phyloP scores from a whole-genome alignment of 92 coral and sea anemone species.

The Meandrina meandrites region DNA sequence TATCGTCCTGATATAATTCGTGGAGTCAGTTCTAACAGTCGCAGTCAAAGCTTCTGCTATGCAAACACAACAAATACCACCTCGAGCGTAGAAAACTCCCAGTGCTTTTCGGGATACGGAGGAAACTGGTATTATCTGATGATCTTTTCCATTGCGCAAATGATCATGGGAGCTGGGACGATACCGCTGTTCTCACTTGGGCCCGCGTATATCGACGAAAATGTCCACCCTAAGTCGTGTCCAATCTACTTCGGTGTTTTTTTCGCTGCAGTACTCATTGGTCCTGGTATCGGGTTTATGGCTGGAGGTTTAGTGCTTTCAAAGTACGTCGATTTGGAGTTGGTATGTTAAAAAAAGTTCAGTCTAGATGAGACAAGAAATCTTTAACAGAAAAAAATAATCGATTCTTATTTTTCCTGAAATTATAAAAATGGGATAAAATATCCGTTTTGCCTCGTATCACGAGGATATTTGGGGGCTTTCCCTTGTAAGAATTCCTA shows the following conservation, averaged over 20 bases:
- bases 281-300: constrained; percentile 79
- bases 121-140: constrained; percentile 67
- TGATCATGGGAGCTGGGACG: constrained; percentile 77
- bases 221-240: constrained; percentile 69
- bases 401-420: no score
- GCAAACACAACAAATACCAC: constrained; percentile 26
- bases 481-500: no score
- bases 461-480: no score
- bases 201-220: constrained; percentile 79
- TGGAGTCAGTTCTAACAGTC: not conserved
- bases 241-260: constrained; percentile 71
- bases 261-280: constrained; percentile 63
- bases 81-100: constrained; percentile 24
- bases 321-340: constrained; percentile 64
- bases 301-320: constrained; percentile 65
- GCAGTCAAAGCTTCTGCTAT: constrained; percentile 15
- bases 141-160: constrained; percentile 67
- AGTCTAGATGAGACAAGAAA: no score
- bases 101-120: constrained; percentile 48
- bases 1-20: constrained; percentile 48
- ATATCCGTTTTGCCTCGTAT: no score
- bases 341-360: constrained; percentile 42
- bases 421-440: no score
- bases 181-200: constrained; percentile 71
- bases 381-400: no score